These are phyloP conservation scores for Monoplex corrugatus DNA, from an alignment of 2,888 invertebrate species.

Conservation along the genomic window DNA sequence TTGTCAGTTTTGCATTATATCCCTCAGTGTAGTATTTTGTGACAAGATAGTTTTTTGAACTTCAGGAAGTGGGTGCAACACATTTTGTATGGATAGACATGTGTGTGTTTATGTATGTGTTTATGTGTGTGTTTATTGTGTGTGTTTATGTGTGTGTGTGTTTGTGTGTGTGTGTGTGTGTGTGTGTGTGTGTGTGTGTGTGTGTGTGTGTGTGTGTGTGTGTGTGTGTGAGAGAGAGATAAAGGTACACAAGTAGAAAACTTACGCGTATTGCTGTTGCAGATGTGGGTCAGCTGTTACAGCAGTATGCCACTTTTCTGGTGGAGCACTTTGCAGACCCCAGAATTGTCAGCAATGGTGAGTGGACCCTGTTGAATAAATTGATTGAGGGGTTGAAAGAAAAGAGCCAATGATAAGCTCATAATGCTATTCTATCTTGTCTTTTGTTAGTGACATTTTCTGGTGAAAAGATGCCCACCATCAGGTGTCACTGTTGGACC, in stretches of 20 bases:
- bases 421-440: too few species aligned
- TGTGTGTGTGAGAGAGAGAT: neutral
- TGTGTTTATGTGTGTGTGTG: too few species aligned
- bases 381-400: too few species aligned
- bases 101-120: neutral
- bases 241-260: neutral
- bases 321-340: conserved; percentile 89
- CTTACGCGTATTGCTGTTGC: neutral
- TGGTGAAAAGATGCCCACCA: too few species aligned
- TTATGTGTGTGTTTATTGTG: neutral
- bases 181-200: neutral
- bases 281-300: conserved; percentile 68
- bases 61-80: too few species aligned
- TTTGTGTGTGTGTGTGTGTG: neutral
- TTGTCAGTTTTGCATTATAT: too few species aligned
- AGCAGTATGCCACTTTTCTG: conserved; percentile 87
- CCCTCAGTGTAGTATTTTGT: too few species aligned
- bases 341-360: conserved; percentile 85
- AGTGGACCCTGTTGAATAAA: conserved; percentile 42
- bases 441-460: too few species aligned
- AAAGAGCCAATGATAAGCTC: too few species aligned
- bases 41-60: too few species aligned
- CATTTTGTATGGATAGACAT: neutral
- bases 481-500: too few species aligned
- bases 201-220: neutral